These are phyloP conservation scores for Octomys mimax DNA, from an alignment of 2,797 vertebrate species.

Conservation along the genomic window DNA sequence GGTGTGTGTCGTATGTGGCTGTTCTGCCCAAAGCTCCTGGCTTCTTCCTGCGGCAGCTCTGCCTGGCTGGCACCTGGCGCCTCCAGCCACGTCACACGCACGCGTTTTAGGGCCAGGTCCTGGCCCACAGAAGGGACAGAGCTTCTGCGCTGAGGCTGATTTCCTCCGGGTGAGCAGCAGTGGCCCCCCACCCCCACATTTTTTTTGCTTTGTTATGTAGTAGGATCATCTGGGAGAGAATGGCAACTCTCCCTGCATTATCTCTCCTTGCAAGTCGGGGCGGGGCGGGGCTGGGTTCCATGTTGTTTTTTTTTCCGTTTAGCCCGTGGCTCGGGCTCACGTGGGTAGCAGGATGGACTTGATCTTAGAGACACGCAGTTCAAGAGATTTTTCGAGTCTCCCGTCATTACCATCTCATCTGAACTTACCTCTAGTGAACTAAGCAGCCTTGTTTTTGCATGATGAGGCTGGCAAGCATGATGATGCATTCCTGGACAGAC, in stretches of 20 bases:
- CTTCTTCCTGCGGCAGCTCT: neutral
- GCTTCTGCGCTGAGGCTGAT: neutral
- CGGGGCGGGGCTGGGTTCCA: neutral
- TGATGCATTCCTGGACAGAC: slow-evolving; percentile 64
- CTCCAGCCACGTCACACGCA: neutral
- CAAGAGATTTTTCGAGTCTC: slow-evolving; percentile 21
- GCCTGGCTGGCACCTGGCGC: neutral
- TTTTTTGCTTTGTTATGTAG: slow-evolving; percentile 55
- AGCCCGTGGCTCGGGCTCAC: neutral
- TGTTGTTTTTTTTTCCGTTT: neutral
- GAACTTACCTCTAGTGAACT: neutral
- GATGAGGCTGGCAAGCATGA: neutral
- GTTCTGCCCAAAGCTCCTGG: neutral
- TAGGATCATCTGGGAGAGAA: slow-evolving; percentile 54
- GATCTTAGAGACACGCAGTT: neutral
- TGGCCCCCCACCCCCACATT: neutral
- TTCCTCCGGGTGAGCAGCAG: slow-evolving; percentile 36
- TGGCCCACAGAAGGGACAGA: neutral
- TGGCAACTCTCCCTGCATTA: slow-evolving; percentile 41
- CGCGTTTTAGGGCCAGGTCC: no score
- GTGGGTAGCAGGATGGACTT: neutral
- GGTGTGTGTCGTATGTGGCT: neutral
- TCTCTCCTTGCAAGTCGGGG: slow-evolving; percentile 12
- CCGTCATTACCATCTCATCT: neutral
- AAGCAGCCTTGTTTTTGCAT: neutral